A percentile compares a stretch with the other conserved stretches of the same genome.
Evolutionary conservation across 2,113 vertebrate genomes (phyloP).

Genomic region (Cochlearius cochlearius): DNA sequence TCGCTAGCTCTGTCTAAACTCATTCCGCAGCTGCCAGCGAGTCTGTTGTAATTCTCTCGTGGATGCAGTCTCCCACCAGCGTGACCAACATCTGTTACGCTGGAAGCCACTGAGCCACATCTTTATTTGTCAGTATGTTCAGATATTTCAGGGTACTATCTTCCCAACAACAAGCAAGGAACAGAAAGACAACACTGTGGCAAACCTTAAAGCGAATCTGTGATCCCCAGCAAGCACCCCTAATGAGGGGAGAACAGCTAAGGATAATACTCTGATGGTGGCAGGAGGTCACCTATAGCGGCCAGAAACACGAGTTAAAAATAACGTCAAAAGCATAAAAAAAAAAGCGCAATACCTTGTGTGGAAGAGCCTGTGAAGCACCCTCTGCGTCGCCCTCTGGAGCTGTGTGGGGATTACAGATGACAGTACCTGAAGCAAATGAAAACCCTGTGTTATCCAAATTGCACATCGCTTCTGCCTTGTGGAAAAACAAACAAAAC

Average conservation of each 20-base stretch:
- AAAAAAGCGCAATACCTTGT: conserved; percentile 76
- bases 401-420: conserved; percentile 78
- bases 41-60: neutral
- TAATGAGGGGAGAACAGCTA: neutral
- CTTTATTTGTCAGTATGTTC: neutral
- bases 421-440: conserved; percentile 72
- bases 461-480: neutral
- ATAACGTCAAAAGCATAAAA: neutral
- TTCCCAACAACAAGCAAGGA: neutral
- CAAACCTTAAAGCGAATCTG: neutral
- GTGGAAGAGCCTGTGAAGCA: conserved; percentile 82
- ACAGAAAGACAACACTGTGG: neutral
- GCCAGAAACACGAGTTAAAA: neutral
- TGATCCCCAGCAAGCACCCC: neutral
- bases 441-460: neutral
- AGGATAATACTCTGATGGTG: neutral
- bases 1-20: neutral
- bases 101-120: neutral
- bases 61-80: neutral
- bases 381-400: conserved; percentile 60
- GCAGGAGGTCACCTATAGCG: neutral
- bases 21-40: conserved; percentile 8
- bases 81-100: neutral
- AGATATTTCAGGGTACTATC: neutral
- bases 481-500: neutral